Base-by-base conservation (phyloP, 2,888 invertebrate genomes). In the Tipula confusa region DNA sequence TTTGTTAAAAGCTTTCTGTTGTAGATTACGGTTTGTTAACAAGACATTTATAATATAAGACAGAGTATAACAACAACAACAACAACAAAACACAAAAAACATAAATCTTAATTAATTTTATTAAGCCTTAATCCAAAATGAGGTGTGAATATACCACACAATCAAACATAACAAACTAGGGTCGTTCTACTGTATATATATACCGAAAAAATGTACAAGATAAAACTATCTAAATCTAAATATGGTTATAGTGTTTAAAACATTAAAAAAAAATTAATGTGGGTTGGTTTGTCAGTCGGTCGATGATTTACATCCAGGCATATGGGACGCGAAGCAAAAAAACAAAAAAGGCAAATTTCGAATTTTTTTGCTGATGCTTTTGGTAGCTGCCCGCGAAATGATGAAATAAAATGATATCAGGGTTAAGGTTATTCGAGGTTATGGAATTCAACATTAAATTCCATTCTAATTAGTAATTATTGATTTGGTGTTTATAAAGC, bases 251-350 rank as follows among this genome's bases (percentile, higher is more conserved):
- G 64, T 24, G 64, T 24, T 64, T 64, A 64, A 64, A 64, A 64
- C 43, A 15, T 43, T 43, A 15, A 43, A 43, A 43, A 43, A 43
- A 43, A 43, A 4, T 13, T 24, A 64, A 64, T 64, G 64, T 64
- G 64, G 64, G 64, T 64, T 64, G 64, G 9, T 64, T 64, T 64
- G 64, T 64, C 64, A 64, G 64, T 24, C 64, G 64, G 64, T 64
- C 64, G 64, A 64, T 64, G 64, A 64, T 64, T 64, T 64, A 64
- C 64, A 64, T 64, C 64, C 64, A 64, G 9, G 11, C 1, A 24
- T n/a, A n/a, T n/a, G n/a, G n/a, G 64, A 9, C 64, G 64, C n/a
- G 9, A 64, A 64, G 13, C 38, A 13, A 24, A 64, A 7, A 24
- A 24, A 24, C 6, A 3, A 9, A 24, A 64, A 64, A 64, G 43